These are phyloP conservation scores for Cryptus viduatorius DNA, from an alignment of 2,888 invertebrate genomes.

Conservation along the genomic window DNA sequence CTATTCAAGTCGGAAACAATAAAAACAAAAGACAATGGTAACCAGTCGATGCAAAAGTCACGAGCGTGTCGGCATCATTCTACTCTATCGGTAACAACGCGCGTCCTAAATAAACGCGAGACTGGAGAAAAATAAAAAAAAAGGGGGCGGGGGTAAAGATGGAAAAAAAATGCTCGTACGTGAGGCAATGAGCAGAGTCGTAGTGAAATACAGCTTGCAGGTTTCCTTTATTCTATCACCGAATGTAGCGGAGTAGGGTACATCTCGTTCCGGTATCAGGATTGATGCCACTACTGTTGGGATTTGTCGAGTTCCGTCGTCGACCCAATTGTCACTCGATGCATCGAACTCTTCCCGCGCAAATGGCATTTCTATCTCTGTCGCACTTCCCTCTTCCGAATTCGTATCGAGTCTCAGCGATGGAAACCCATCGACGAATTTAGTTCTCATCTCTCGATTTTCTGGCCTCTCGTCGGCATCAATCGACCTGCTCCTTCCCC, in stretches of 20 bases:
- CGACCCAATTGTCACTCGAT: slow-evolving; percentile 69
- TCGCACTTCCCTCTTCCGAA: slow-evolving; percentile 28
- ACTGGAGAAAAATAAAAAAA: background rate
- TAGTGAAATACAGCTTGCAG: slow-evolving; percentile 26
- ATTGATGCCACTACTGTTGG: slow-evolving; percentile 31
- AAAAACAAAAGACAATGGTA: background rate
- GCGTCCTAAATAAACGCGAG: background rate
- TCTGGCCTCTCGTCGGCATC: slow-evolving; percentile 33
- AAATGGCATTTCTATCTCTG: slow-evolving; percentile 51
- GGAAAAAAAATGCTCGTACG: background rate
- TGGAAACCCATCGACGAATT: slow-evolving; percentile 46
- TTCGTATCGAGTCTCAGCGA: slow-evolving; percentile 35
- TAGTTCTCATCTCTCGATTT: slow-evolving; percentile 42
- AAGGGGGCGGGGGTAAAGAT: background rate
- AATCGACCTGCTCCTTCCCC: slow-evolving; percentile 38
- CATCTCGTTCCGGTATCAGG: slow-evolving; percentile 24
- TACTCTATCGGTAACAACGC: background rate
- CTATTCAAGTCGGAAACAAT: background rate
- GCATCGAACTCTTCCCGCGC: slow-evolving; percentile 47
- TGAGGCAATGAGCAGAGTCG: slow-evolving; percentile 15
- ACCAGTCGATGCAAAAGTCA: background rate
- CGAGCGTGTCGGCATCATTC: background rate
- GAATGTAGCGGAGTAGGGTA: slow-evolving; percentile 21
- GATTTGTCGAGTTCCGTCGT: slow-evolving; percentile 57
- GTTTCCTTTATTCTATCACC: slow-evolving; percentile 28